A percentile compares a stretch with the other conserved stretches of the same genome.
Evolutionary conservation across 2,797 vertebrate species (phyloP).

Genomic region (Phoeniculus purpureus): DNA sequence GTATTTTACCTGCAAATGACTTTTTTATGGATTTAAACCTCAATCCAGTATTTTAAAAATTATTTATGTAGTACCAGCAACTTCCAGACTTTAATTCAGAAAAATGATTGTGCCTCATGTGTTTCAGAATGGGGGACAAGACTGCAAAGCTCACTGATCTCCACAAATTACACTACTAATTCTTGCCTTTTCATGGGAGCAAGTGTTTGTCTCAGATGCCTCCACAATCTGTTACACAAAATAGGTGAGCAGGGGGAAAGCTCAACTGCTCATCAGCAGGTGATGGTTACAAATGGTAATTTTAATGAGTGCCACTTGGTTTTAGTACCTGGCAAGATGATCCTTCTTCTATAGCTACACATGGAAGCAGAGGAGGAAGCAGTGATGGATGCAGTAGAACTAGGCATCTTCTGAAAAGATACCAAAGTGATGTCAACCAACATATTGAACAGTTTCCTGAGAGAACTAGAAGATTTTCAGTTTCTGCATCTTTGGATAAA

Average conservation of each 20-base stretch:
- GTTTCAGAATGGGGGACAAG: background rate
- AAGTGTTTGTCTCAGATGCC: background rate
- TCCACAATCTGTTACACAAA: background rate
- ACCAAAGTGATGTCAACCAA: background rate
- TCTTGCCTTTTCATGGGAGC: background rate
- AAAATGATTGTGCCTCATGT: background rate
- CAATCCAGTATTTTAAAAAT: background rate
- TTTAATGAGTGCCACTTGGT: background rate
- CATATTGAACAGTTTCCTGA: background rate
- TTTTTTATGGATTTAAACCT: background rate
- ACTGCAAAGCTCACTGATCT: background rate
- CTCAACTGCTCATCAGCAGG: background rate
- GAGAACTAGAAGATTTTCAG: background rate
- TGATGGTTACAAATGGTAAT: background rate
- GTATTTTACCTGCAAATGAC: background rate
- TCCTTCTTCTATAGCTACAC: background rate
- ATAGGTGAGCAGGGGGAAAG: background rate
- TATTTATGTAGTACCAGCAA: background rate
- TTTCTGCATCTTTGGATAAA: background rate
- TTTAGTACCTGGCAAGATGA: background rate
- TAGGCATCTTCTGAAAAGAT: background rate
- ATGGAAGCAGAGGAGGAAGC: background rate
- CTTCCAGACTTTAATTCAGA: background rate
- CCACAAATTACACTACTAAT: background rate
- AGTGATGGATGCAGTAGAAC: background rate